Evolutionary conservation across 2,888 invertebrate genomes (phyloP), one percentile per base, ranked within the genome.

Genomic region (Yponomeuta malinellus): DNA sequence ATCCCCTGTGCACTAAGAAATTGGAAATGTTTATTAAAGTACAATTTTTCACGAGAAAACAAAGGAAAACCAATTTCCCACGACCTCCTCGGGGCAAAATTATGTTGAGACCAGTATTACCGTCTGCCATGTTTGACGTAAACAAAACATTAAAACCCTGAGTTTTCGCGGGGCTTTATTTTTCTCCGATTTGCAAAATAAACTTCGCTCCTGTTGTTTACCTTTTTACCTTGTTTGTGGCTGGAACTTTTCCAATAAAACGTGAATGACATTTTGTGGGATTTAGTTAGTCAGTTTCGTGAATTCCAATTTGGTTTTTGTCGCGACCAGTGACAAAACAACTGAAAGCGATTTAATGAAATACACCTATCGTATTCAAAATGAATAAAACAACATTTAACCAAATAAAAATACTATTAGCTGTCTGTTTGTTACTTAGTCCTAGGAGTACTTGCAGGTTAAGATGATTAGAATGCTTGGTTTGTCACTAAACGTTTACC

Each of bases 171-270:
- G 29, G 65, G 65, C 33, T 31, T 29, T 31, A 29, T 65, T 65
- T 65, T 65, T 65, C 65, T 31, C 65, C 12, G 65, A 33, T 65
- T 65, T 65, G 65, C 52, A 59, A 59, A 59, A 59, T 59, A 59
- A 59, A 65, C 33, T 65, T 65, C 33, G 33, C 10, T 31, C 10
- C 65, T 65, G 29, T 65, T 65, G 65, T 65, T 33, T 65, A 29
- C 31, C 33, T 65, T 29, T 68, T 68, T 68, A 68, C 68, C 23
- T 43, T 48, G 68, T 68, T 68, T 68, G 48, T 48, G 43, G 68
- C 37, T 59, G 33, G 48, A 68, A 68, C 48, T 43, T 68, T 68
- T 68, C 48, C 68, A 68, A 68, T 68, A 48, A 68, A 67, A 68
- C 23, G 37, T 29, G 37, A 68, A 48, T 68, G 43, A 43, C 65